Base-by-base conservation (phyloP, 2,113 vertebrate species). In the Nothoprocta pentlandii region DNA sequence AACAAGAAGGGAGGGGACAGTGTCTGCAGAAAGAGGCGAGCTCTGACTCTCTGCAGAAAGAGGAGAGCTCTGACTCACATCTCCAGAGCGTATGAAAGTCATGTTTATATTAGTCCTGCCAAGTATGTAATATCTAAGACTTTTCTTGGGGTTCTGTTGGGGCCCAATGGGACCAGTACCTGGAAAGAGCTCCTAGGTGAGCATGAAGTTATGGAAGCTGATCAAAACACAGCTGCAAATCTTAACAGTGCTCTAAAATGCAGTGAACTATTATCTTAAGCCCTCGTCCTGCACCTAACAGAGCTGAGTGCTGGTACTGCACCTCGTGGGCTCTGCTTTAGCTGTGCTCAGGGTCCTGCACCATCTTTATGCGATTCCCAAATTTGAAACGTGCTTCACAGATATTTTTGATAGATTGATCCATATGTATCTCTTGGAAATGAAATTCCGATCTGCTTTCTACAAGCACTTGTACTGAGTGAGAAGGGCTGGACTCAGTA, bases 211-310 rank as follows among this genome's bases (percentile, higher is more conserved):
- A 83, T 84, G 62, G 90, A 84, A 78, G 66, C 22, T 76, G 90
- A 36, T 94, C 88, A 92, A 93, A 94, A 78, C 56, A 94, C 47
- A 86, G 64, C 91, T 94, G 80, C 8, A 63, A 75, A 91, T 93
- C 80, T 47, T 16, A 56, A 64, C 25, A 80, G 32, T 20, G 5
- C 54, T 78, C 7, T 8, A 78, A 44, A 58, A 82, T 91, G 61
- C 54, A 80, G n/a, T 51, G 81, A 80, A 41, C 61, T 91, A 41
- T 47, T 86, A 61, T 83, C 59, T 95, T 69, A 49, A 68, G 68
- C 49, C 30, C 51, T 84, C 15, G 19, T 62, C 47, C 77, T 61
- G 83, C 73, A 88, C 73, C 90, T 42, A 44, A 44, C 20, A 90
- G 36, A 77, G 54, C 61, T 67, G 68, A 62, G 46, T 16, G 20